These are phyloP conservation scores for Cladopsammia gracilis DNA, from an alignment of 64 coral and sea anemone genomes.

Conservation along the genomic window DNA sequence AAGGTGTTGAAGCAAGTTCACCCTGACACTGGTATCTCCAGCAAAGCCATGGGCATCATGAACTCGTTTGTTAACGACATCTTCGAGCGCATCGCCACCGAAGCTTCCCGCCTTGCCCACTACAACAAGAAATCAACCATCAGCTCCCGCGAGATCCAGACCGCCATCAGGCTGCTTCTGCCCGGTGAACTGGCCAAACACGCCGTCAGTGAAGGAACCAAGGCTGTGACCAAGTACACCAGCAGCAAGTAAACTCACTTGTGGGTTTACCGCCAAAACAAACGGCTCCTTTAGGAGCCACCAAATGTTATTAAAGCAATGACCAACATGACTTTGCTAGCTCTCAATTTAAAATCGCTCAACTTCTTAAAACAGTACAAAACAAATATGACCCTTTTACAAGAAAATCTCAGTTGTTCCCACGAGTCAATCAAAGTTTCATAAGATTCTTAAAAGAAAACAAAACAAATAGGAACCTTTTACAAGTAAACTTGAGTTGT, in stretches of 20 bases:
- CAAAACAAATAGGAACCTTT: too few relatives aligned
- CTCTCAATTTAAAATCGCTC: too few relatives aligned
- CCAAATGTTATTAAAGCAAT: slow-evolving; percentile 5
- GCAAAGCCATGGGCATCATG: slow-evolving; percentile 80
- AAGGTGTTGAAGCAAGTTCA: slow-evolving; percentile 69
- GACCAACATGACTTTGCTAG: background rate
- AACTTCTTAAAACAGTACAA: too few relatives aligned
- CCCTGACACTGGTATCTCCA: slow-evolving; percentile 72
- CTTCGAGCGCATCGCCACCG: slow-evolving; percentile 79
- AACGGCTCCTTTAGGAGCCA: slow-evolving; percentile 28
- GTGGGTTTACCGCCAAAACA: background rate
- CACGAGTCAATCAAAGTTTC: too few relatives aligned
- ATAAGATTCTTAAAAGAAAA: too few relatives aligned
- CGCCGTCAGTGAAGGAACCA: slow-evolving; percentile 51
- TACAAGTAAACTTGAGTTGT: too few relatives aligned
- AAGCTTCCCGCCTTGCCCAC: slow-evolving; percentile 64
- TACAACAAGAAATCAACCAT: slow-evolving; percentile 74
- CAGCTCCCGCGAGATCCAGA: slow-evolving; percentile 57
- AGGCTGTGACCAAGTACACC: slow-evolving; percentile 56
- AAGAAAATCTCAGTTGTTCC: too few relatives aligned
- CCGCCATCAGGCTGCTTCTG: slow-evolving; percentile 57
- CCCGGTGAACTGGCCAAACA: slow-evolving; percentile 52
- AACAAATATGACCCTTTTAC: too few relatives aligned
- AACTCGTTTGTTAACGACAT: slow-evolving; percentile 86
- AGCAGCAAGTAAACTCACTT: slow-evolving; percentile 15